Conservation (phyloP, 2,888 invertebrate genomes). For the Zygothrica quintamaculata region DNA sequence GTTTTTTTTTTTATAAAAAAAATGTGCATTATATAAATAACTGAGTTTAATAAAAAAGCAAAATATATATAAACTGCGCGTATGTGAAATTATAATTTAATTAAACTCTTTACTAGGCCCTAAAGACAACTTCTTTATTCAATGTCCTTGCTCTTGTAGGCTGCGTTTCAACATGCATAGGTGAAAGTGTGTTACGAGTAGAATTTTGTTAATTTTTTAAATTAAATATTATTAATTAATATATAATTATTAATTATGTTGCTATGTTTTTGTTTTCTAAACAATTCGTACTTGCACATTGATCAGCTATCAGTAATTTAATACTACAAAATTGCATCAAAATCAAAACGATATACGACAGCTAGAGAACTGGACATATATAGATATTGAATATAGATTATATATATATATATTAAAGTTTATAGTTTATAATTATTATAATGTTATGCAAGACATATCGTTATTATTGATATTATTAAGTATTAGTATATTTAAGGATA, state of each 20-base stretch:
- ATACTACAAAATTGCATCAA: conserved; percentile 62
- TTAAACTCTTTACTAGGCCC: no score
- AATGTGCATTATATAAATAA: conserved; percentile 20
- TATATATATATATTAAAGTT: no score
- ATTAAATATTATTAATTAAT: conserved; percentile 6
- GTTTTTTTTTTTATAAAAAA: not conserved
- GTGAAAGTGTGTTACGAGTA: conserved; percentile 26
- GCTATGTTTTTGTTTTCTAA: conserved; percentile 39
- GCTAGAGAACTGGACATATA: conserved; percentile 58
- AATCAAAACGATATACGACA: conserved; percentile 71
- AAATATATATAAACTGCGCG: conserved; percentile 5
- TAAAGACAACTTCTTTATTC: no score
- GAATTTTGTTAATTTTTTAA: conserved; percentile 19
- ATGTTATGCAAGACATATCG: conserved; percentile 66
- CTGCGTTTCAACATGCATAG: conserved; percentile 53
- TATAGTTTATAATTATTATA: conserved; percentile 28
- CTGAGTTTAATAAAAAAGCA: conserved; percentile 19
- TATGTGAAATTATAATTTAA: conserved; percentile 3
- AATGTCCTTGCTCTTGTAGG: conserved; percentile 15
- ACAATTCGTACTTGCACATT: no score
- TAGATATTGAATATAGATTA: conserved; percentile 31
- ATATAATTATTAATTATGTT: conserved; percentile 33
- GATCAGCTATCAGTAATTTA: no score
- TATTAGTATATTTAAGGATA: conserved; percentile 29
- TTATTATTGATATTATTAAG: conserved; percentile 34